Evolutionary conservation across 2,888 invertebrate genomes (phyloP).

Genomic region (Leucophenga montana): DNA sequence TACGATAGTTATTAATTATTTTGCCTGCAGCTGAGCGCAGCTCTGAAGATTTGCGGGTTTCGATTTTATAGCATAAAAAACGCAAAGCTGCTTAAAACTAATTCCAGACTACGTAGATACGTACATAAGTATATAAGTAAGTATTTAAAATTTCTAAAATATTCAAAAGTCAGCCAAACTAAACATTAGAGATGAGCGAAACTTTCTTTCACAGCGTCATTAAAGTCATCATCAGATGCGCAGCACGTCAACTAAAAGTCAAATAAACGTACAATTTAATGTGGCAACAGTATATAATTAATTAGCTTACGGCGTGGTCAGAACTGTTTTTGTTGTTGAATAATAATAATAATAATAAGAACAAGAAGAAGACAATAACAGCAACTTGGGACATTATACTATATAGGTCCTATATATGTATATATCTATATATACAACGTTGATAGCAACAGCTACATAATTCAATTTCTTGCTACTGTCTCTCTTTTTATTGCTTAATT

Average conservation of each 20-base stretch:
- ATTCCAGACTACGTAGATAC: no score
- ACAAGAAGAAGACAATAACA: no score
- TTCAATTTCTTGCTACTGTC: neutral
- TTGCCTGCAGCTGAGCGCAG: neutral
- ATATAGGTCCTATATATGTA: no score
- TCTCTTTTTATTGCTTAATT: neutral
- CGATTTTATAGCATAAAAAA: no score
- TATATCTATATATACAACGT: neutral
- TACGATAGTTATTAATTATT: no score
- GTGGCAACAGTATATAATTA: neutral
- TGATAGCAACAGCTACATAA: neutral
- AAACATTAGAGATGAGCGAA: constrained; percentile 18
- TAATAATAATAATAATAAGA: no score
- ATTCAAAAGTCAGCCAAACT: neutral
- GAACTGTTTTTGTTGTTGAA: no score
- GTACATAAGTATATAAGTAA: neutral
- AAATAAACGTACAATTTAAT: constrained; percentile 2
- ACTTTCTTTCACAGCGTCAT: constrained; percentile 63
- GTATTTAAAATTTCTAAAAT: neutral
- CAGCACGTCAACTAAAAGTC: constrained; percentile 7
- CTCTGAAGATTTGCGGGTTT: neutral
- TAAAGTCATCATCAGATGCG: constrained; percentile 47
- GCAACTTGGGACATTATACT: no score
- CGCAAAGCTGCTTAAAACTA: no score
- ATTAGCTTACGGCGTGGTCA: no score